phyloP scores from a whole-genome alignment of 92 coral and sea anemone species.

The Phenganax marumi region DNA sequence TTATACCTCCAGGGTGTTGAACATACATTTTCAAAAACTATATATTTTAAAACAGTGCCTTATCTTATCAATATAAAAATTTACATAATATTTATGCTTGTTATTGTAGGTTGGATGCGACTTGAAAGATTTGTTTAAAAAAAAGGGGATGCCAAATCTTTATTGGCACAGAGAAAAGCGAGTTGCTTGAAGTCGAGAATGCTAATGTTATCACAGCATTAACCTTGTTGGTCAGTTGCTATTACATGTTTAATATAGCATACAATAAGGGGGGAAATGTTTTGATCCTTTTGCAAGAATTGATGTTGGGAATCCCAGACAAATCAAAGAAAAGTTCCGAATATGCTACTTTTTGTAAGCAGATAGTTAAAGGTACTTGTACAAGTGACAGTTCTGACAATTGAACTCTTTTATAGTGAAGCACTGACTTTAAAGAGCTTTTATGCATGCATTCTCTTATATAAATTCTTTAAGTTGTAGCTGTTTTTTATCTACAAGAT shows the following conservation, averaged over 20 bases:
- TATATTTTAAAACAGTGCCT: too few species aligned
- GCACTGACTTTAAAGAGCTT: not conserved
- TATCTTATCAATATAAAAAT: too few species aligned
- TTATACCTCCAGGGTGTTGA: too few species aligned
- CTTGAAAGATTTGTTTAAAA: slow-evolving; percentile 38
- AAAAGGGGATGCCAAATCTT: slow-evolving; percentile 42
- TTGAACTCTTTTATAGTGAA: not conserved
- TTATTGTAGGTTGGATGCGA: slow-evolving; percentile 41
- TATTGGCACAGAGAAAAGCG: slow-evolving; percentile 49
- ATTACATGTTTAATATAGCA: slow-evolving; percentile 40
- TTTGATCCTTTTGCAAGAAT: slow-evolving; percentile 51
- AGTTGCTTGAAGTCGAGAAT: slow-evolving; percentile 44
- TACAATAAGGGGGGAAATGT: slow-evolving; percentile 33
- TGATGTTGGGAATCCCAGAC: slow-evolving; percentile 36
- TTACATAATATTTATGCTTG: too few species aligned
- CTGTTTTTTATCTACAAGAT: too few species aligned
- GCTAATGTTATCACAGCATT: slow-evolving; percentile 39
- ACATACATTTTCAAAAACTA: too few species aligned
- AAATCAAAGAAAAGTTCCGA: slow-evolving; percentile 42
- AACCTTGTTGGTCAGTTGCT: slow-evolving; percentile 32
- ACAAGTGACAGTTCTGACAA: slow-evolving; percentile 1
- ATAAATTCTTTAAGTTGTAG: too few species aligned
- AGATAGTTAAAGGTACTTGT: not conserved
- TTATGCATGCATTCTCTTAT: too few species aligned
- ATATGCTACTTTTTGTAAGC: slow-evolving; percentile 45